These are phyloP conservation scores for Vanessa tameamea DNA, from an alignment of 1,140 invertebrate species.

Conservation along the genomic window DNA sequence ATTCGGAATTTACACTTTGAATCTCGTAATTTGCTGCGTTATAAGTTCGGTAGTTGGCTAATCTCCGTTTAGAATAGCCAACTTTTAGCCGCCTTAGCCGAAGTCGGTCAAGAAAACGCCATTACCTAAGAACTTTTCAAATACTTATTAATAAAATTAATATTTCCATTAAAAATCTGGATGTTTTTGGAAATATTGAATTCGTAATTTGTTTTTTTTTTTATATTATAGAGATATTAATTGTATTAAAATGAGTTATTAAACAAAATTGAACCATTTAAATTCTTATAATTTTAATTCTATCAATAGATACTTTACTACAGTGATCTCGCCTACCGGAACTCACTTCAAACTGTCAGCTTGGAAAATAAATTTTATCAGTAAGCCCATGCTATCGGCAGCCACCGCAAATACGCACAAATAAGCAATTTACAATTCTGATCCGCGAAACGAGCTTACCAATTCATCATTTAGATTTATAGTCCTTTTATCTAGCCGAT, in stretches of 20 bases:
- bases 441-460: slow-evolving; percentile 63
- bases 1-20: no score
- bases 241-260: no score
- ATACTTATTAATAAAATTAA: no score
- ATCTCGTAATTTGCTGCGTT: no score
- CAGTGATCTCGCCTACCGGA: neutral
- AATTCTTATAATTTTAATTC: neutral
- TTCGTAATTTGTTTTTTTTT: no score
- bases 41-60: no score
- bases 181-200: neutral
- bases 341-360: slow-evolving; percentile 4
- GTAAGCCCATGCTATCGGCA: slow-evolving; percentile 20
- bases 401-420: slow-evolving; percentile 48
- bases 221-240: no score
- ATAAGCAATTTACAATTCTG: slow-evolving; percentile 77
- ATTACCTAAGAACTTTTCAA: no score
- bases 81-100: no score
- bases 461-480: slow-evolving; percentile 80
- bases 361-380: slow-evolving; percentile 26
- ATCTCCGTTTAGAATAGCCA: no score
- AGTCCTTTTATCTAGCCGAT: slow-evolving; percentile 72
- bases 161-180: neutral
- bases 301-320: neutral
- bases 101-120: no score
- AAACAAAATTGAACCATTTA: no score